Percentiles rank a stretch among this genome's conserved stretches.
Conservation (phyloP, 2,113 vertebrate genomes). For the Henicopernis longicauda region DNA sequence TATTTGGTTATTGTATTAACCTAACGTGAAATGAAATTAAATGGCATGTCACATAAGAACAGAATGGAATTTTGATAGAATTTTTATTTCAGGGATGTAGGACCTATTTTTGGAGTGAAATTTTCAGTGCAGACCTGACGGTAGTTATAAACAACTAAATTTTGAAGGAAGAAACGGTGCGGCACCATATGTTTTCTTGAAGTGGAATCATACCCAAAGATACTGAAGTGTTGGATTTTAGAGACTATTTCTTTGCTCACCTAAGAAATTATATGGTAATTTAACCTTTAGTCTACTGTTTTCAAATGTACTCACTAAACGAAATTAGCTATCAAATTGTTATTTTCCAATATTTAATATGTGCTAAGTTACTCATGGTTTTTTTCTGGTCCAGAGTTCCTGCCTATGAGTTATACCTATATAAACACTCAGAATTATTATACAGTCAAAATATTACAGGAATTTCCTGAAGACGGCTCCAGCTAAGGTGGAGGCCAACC, state of each 20-base stretch:
- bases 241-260: not conserved
- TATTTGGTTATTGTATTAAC: not conserved
- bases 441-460: not conserved
- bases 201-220: too few species aligned
- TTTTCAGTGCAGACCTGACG: too few species aligned
- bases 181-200: too few species aligned
- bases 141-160: too few species aligned
- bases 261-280: not conserved
- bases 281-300: not conserved
- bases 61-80: not conserved
- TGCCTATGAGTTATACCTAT: not conserved
- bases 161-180: too few species aligned
- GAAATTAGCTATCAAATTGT: not conserved
- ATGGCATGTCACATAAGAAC: not conserved
- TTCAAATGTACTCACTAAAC: not conserved
- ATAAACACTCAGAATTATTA: conserved; percentile 9
- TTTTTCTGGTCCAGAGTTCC: not conserved
- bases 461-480: not conserved
- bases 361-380: not conserved
- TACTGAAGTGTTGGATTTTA: too few species aligned
- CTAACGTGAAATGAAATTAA: not conserved
- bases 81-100: too few species aligned
- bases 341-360: conserved; percentile 9
- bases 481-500: not conserved
- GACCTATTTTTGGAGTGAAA: too few species aligned